These are phyloP conservation scores for Trichonephila clavata DNA, from an alignment of 1,140 invertebrate genomes.

Conservation along the genomic window DNA sequence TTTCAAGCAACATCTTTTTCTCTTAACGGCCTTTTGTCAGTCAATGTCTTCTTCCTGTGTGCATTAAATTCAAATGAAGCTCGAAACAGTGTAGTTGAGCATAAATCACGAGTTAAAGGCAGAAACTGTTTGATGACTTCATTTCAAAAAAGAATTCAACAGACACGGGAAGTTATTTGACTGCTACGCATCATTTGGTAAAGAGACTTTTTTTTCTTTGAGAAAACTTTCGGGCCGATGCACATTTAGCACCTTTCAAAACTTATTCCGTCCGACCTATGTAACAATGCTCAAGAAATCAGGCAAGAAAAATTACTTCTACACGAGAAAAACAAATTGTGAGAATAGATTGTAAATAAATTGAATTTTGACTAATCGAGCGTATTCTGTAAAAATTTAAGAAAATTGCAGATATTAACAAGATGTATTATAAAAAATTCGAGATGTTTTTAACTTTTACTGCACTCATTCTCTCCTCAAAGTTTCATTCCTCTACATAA, in stretches of 20 bases:
- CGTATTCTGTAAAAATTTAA: neutral
- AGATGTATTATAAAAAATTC: no score
- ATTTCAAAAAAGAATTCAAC: slow-evolving; percentile 8
- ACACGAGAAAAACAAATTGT: neutral
- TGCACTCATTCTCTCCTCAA: no score
- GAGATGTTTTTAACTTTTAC: no score
- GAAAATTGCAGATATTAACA: neutral
- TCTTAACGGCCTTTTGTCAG: neutral
- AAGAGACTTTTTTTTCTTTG: neutral
- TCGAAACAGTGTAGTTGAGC: neutral
- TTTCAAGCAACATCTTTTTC: neutral
- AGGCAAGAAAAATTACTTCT: neutral
- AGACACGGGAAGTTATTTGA: neutral
- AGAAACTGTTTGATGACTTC: slow-evolving; percentile 1
- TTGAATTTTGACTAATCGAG: neutral
- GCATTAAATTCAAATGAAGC: slow-evolving; percentile 26
- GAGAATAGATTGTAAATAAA: neutral
- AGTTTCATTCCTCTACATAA: no score
- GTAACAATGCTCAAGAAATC: slow-evolving; percentile 12
- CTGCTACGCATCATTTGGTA: slow-evolving; percentile 16
- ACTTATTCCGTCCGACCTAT: neutral
- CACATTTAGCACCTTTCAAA: neutral
- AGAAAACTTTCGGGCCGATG: neutral
- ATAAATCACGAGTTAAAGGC: neutral
- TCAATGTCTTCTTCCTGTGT: neutral